Percentiles rank a stretch among this genome's conserved stretches.
Conservation (phyloP, 2,888 invertebrate species). For the Oligia latruncula region DNA sequence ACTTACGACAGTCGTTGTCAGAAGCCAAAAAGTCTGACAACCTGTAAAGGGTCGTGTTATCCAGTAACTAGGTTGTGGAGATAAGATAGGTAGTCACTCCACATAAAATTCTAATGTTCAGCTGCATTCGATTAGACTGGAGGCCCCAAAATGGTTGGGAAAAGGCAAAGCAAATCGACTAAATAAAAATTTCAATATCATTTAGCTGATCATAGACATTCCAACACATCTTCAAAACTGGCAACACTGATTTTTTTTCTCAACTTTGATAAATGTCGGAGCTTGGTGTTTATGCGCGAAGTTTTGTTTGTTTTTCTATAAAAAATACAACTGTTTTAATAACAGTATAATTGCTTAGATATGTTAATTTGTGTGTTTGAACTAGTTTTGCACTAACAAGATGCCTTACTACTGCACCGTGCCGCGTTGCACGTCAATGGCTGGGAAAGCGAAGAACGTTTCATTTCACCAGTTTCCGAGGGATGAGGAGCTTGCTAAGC, state of each 20-base stretch:
- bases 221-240: slow-evolving; percentile 25
- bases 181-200: not conserved
- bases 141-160: not conserved
- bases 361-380: slow-evolving; percentile 75
- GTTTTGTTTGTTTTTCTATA: slow-evolving; percentile 85
- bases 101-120: not conserved
- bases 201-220: slow-evolving; percentile 61
- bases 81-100: not conserved
- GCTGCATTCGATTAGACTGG: not conserved
- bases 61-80: not conserved
- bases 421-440: slow-evolving; percentile 88
- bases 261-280: slow-evolving; percentile 81
- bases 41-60: not conserved
- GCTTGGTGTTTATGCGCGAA: slow-evolving; percentile 85
- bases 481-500: slow-evolving; percentile 83
- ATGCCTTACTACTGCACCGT: slow-evolving; percentile 90
- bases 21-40: not conserved
- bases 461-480: slow-evolving; percentile 88
- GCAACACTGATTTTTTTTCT: slow-evolving; percentile 66
- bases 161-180: not conserved
- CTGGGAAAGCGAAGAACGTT: slow-evolving; percentile 88
- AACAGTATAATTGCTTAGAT: slow-evolving; percentile 68
- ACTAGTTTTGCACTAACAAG: slow-evolving; percentile 73
- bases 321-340: slow-evolving; percentile 64
- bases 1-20: not conserved